phyloP scores from a whole-genome alignment of 2,797 vertebrate species.

The Sparidentex hasta region DNA sequence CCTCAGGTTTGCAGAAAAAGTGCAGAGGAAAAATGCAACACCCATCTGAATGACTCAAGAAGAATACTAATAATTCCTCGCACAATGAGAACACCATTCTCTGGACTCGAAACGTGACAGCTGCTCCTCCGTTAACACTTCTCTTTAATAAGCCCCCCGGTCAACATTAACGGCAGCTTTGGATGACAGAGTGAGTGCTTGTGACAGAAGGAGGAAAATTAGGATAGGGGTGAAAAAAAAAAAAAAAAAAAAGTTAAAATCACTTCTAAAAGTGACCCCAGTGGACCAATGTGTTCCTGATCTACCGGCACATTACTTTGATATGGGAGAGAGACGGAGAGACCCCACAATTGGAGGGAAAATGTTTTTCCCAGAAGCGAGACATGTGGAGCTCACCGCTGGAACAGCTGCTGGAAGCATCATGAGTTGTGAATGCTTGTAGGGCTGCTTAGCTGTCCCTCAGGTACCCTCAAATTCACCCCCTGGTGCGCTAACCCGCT shows the following conservation, averaged over 20 bases:
- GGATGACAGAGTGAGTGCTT: slow-evolving; percentile 59
- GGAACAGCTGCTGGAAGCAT: slow-evolving; percentile 82
- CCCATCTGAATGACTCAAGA: neutral
- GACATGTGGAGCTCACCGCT: slow-evolving; percentile 29
- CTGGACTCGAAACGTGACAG: slow-evolving; percentile 39
- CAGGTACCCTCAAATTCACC: slow-evolving; percentile 48
- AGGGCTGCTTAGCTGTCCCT: slow-evolving; percentile 57
- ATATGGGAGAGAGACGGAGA: slow-evolving; percentile 50
- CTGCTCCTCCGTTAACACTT: slow-evolving; percentile 64
- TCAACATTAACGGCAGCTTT: slow-evolving; percentile 46
- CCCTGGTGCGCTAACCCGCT: slow-evolving; percentile 33
- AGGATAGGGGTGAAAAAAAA: slow-evolving; percentile 35
- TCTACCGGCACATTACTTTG: slow-evolving; percentile 65
- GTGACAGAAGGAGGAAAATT: slow-evolving; percentile 56
- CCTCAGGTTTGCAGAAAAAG: slow-evolving; percentile 15
- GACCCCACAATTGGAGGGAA: slow-evolving; percentile 67
- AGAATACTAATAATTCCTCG: slow-evolving; percentile 12
- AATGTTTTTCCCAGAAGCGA: slow-evolving; percentile 79
- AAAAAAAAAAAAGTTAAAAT: slow-evolving; percentile 49
- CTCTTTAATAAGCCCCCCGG: slow-evolving; percentile 54
- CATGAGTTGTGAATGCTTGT: slow-evolving; percentile 62
- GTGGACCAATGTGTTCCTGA: slow-evolving; percentile 66
- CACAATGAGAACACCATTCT: slow-evolving; percentile 37
- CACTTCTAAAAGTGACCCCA: slow-evolving; percentile 65
- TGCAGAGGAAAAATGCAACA: slow-evolving; percentile 11